Evolutionary conservation across 1,140 invertebrate genomes (phyloP).

Genomic region (Leucophenga varia): DNA sequence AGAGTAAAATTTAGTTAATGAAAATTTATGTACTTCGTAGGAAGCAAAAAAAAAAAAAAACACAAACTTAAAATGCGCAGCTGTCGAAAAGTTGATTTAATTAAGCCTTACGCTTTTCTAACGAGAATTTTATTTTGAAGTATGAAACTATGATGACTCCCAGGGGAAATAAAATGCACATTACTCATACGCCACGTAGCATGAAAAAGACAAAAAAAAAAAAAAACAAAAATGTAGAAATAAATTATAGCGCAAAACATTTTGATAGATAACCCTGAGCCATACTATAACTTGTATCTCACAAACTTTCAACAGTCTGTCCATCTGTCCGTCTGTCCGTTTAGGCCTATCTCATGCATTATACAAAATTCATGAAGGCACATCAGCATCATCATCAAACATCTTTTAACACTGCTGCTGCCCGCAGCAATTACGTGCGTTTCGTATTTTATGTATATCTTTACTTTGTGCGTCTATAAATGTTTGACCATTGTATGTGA

Average conservation of each 20-base stretch:
- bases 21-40: constrained; percentile 11
- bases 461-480: too few species aligned
- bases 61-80: constrained; percentile 14
- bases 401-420: not conserved
- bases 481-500: too few species aligned
- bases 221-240: too few species aligned
- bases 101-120: too few species aligned
- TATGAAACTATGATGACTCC: too few species aligned
- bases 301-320: too few species aligned
- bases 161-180: constrained; percentile 13
- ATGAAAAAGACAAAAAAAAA: constrained; percentile 13
- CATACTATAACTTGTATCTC: too few species aligned
- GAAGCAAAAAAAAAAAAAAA: constrained; percentile 9
- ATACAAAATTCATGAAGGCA: constrained; percentile 40
- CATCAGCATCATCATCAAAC: constrained; percentile 8
- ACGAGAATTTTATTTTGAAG: too few species aligned
- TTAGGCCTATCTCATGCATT: too few species aligned
- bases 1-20: constrained; percentile 20
- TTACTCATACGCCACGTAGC: constrained; percentile 46
- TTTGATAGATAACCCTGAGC: constrained; percentile 28
- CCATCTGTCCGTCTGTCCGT: too few species aligned
- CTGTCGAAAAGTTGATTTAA: too few species aligned
- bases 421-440: constrained; percentile 4
- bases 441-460: not conserved
- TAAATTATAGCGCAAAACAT: too few species aligned